phyloP scores from a whole-genome alignment of 2,113 vertebrate genomes.

The Brienomyrus brachyistius region DNA sequence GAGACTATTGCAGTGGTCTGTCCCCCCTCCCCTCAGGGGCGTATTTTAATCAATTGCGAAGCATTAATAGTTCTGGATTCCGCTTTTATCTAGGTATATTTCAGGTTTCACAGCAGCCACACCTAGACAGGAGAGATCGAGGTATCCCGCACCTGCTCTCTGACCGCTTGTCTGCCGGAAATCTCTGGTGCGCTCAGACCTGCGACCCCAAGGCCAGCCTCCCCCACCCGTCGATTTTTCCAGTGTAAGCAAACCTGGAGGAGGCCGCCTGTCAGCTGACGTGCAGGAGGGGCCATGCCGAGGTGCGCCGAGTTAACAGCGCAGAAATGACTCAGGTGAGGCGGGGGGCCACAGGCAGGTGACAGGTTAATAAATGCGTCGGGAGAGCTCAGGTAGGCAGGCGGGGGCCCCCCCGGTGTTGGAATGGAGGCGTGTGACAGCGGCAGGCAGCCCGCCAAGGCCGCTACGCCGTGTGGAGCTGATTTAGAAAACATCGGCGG shows the following conservation, averaged over 20 bases:
- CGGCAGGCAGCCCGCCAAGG: neutral
- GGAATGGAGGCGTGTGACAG: neutral
- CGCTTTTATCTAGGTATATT: neutral
- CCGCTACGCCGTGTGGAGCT: neutral
- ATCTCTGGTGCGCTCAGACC: neutral
- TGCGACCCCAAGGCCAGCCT: neutral
- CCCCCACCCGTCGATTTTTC: neutral
- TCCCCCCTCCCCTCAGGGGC: neutral
- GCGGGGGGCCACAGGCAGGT: conserved; percentile 32
- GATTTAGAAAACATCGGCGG: neutral
- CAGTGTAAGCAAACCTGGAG: neutral
- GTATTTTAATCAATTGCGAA: neutral
- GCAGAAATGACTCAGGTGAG: neutral
- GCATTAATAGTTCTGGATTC: neutral
- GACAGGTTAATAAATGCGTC: conserved; percentile 62
- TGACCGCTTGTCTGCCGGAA: neutral
- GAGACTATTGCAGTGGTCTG: neutral
- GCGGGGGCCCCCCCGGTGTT: conserved; percentile 45
- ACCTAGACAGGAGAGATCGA: neutral
- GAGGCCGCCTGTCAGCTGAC: neutral
- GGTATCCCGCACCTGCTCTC: neutral
- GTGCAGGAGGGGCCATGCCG: neutral
- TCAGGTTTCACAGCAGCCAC: neutral
- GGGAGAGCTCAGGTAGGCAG: conserved; percentile 48
- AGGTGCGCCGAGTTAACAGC: neutral